Conservation (phyloP, 2,888 invertebrate species). For the Lasioglossum pauxillum region DNA sequence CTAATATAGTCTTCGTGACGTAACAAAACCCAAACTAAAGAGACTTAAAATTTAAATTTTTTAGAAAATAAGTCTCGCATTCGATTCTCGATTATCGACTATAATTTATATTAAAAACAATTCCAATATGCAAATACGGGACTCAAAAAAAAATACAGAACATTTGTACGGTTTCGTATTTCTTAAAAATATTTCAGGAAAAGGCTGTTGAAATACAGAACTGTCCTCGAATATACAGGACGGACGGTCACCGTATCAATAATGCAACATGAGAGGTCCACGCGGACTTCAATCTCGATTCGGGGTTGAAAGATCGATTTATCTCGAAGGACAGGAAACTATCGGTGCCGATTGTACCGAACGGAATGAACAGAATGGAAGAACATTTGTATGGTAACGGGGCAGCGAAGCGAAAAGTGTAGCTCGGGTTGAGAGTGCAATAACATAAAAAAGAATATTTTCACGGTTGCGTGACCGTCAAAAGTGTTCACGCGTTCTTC, state of each 20-base stretch:
- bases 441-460: not conserved
- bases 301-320: not conserved
- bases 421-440: not conserved
- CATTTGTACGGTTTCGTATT: no score
- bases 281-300: not conserved
- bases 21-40: no score
- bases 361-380: not conserved
- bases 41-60: no score
- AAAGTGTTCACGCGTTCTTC: not conserved
- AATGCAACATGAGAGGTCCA: not conserved
- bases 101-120: no score
- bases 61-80: no score
- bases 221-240: no score
- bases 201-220: no score
- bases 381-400: not conserved
- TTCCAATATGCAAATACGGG: no score
- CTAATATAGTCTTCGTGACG: no score
- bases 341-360: not conserved
- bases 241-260: not conserved
- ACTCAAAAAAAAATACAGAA: no score
- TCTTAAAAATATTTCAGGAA: no score
- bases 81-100: no score
- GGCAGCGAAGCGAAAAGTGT: not conserved
- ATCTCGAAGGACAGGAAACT: not conserved
- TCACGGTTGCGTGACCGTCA: not conserved